phyloP scores from a whole-genome alignment of 2,797 vertebrate genomes.

The Caiman crocodilus region DNA sequence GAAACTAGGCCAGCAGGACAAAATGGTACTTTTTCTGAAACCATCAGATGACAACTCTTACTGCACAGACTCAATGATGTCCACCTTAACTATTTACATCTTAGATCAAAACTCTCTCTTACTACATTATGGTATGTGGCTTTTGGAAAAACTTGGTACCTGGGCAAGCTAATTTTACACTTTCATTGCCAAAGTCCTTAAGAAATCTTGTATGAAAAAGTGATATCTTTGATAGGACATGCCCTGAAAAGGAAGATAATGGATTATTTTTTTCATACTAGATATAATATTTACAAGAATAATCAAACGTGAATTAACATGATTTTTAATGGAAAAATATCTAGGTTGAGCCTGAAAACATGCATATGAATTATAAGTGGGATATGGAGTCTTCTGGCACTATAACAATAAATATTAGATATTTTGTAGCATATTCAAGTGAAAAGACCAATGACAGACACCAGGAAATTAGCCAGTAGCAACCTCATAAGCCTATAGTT shows the following conservation, averaged over 20 bases:
- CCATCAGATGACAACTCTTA: too few relatives aligned
- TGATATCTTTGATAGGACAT: neutral
- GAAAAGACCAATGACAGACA: neutral
- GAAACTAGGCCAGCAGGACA: too few relatives aligned
- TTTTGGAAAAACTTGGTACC: conserved; percentile 55
- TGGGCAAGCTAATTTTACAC: conserved; percentile 47
- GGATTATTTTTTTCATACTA: too few relatives aligned
- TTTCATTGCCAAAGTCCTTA: conserved; percentile 57
- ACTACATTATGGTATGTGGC: neutral
- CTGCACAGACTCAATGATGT: too few relatives aligned
- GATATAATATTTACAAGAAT: too few relatives aligned
- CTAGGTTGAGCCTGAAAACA: neutral
- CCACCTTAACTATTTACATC: too few relatives aligned
- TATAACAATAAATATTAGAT: neutral
- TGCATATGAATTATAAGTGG: neutral
- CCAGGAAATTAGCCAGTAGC: neutral
- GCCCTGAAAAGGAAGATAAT: too few relatives aligned
- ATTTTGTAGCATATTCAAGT: neutral
- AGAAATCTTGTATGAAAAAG: conserved; percentile 49
- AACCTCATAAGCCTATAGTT: neutral
- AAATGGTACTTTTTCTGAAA: too few relatives aligned
- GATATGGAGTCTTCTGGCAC: neutral
- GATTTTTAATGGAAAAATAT: neutral
- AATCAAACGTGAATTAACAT: too few relatives aligned
- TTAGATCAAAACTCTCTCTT: neutral